phyloP scores from a whole-genome alignment of 2,113 vertebrate species.

The Dipodomys ordii region DNA sequence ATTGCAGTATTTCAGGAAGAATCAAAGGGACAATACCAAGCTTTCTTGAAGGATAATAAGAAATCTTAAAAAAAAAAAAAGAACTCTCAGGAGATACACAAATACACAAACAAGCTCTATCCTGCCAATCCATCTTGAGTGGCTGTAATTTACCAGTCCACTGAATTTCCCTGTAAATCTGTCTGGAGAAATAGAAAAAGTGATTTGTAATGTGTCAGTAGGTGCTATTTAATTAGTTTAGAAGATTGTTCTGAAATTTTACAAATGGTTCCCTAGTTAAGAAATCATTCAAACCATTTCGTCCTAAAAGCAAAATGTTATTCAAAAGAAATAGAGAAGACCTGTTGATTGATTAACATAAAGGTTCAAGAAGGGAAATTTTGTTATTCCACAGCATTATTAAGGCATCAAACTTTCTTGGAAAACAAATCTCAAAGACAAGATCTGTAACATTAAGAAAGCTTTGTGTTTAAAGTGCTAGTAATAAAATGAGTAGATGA shows the following conservation, averaged over 20 bases:
- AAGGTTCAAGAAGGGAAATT: conserved; percentile 30
- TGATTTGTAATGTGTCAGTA: neutral
- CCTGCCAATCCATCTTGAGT: neutral
- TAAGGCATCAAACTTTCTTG: neutral
- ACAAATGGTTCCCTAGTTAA: neutral
- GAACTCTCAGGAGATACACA: neutral
- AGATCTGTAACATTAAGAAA: neutral
- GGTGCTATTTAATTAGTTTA: neutral
- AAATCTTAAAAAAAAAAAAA: neutral
- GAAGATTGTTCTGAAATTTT: neutral
- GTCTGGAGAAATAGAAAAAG: neutral
- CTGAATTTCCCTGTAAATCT: neutral
- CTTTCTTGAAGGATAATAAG: neutral
- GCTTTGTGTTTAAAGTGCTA: neutral
- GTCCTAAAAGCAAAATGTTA: neutral
- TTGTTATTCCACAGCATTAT: neutral
- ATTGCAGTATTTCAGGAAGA: neutral
- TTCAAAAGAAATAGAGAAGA: neutral
- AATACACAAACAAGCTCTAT: neutral
- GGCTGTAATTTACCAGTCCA: neutral
- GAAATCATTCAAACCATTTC: neutral
- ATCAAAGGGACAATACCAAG: neutral
- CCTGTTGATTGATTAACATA: neutral
- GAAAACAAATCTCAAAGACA: neutral
- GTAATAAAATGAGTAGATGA: neutral